Evolutionary conservation across 1,140 invertebrate genomes (phyloP).

Genomic region (Drosophila parvula): DNA sequence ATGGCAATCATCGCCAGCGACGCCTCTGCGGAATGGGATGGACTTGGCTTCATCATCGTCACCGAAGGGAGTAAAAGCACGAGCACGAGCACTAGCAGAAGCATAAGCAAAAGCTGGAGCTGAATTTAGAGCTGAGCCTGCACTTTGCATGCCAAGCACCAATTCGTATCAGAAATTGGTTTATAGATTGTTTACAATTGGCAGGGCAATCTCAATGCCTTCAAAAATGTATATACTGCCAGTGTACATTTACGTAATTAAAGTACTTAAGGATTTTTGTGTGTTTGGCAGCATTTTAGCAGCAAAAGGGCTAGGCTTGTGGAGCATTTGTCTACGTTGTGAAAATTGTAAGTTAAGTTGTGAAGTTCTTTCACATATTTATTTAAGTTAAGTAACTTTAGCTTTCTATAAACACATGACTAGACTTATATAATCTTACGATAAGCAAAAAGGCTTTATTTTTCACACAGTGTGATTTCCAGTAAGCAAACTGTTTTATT

Average conservation of each 20-base stretch:
- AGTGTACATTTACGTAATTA: conserved; percentile 26
- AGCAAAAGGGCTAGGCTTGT: not conserved
- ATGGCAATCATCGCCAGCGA: conserved; percentile 60
- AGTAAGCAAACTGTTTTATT: conserved; percentile 1
- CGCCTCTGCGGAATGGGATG: conserved; percentile 50
- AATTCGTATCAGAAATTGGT: conserved; percentile 23
- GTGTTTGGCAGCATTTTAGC: not conserved
- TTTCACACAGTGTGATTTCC: conserved; percentile 4
- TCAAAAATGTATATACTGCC: conserved; percentile 17
- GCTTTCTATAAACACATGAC: not conserved
- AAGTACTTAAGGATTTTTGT: conserved; percentile 19
- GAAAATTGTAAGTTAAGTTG: conserved; percentile 12
- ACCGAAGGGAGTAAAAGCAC: not conserved
- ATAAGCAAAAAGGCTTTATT: not conserved
- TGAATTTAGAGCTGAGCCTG: conserved; percentile 4
- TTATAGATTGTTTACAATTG: conserved; percentile 26
- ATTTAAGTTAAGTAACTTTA: not conserved
- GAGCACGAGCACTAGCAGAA: not conserved
- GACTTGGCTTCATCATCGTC: conserved; percentile 28
- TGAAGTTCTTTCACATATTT: not conserved
- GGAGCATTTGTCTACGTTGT: conserved; percentile 6
- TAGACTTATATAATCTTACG: not conserved
- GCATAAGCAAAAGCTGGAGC: not conserved
- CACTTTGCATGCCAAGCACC: conserved; percentile 24
- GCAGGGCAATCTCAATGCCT: conserved; percentile 15